Conservation (phyloP, 2,888 invertebrate species). For the Andrena fulva region DNA sequence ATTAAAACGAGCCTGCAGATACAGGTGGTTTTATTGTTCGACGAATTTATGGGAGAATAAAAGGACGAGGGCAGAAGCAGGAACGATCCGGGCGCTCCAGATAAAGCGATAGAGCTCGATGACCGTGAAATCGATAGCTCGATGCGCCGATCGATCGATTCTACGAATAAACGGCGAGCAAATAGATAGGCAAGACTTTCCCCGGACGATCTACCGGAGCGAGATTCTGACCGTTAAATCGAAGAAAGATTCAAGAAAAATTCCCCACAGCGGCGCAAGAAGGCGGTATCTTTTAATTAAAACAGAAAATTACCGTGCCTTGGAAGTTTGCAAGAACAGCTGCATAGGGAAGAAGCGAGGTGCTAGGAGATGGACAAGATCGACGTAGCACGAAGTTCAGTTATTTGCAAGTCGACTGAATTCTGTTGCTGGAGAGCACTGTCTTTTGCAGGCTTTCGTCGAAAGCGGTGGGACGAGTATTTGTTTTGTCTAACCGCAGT, state of each 20-base stretch:
- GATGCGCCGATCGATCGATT: slow-evolving; percentile 23
- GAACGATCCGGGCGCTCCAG: slow-evolving; percentile 26
- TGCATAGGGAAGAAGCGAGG: slow-evolving; percentile 33
- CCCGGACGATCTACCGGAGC: neutral
- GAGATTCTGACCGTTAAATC: neutral
- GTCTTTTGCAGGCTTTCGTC: slow-evolving; percentile 22
- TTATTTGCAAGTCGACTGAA: slow-evolving; percentile 56
- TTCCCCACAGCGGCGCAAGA: neutral
- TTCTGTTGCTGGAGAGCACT: slow-evolving; percentile 27
- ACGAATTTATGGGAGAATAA: slow-evolving; percentile 34
- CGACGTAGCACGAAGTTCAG: slow-evolving; percentile 67
- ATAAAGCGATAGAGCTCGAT: slow-evolving; percentile 55
- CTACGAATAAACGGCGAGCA: slow-evolving; percentile 31
- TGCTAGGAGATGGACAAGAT: slow-evolving; percentile 57
- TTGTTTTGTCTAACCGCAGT: slow-evolving; percentile 67
- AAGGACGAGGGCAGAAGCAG: slow-evolving; percentile 22
- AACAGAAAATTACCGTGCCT: slow-evolving; percentile 15
- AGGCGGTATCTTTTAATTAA: slow-evolving; percentile 19
- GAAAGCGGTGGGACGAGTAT: slow-evolving; percentile 68
- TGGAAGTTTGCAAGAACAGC: neutral
- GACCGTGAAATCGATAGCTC: slow-evolving; percentile 62
- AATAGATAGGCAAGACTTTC: slow-evolving; percentile 26
- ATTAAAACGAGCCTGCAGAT: slow-evolving; percentile 15
- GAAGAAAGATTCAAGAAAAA: neutral
- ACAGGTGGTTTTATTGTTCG: slow-evolving; percentile 44